A percentile compares a stretch with the other conserved stretches of the same genome.
Evolutionary conservation across 2,797 vertebrate genomes (phyloP).

Genomic region (Helostoma temminkii): DNA sequence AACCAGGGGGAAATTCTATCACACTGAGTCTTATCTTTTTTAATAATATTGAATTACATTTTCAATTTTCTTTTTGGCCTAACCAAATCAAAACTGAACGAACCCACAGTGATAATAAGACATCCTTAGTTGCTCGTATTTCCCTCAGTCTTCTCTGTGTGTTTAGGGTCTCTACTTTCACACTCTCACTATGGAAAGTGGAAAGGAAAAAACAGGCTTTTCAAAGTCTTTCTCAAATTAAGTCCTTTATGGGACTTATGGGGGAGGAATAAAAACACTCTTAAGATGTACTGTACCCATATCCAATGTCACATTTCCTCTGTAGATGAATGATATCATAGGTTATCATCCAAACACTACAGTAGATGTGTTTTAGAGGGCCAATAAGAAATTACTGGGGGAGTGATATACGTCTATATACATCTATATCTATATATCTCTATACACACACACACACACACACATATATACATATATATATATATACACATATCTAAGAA

Average conservation of each 20-base stretch:
- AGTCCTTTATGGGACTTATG: constrained; percentile 14
- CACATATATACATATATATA: no score
- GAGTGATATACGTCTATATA: constrained; percentile 7
- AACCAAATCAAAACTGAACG: constrained; percentile 19
- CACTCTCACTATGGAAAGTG: constrained; percentile 29
- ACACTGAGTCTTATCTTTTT: constrained; percentile 1
- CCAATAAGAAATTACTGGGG: constrained; percentile 16
- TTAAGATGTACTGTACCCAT: neutral
- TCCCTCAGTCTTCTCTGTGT: constrained; percentile 11
- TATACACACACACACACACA: no score
- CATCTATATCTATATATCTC: no score
- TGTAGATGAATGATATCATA: constrained; percentile 54
- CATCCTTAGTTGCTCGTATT: neutral
- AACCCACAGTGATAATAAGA: neutral
- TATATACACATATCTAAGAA: no score
- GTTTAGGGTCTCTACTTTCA: constrained; percentile 46
- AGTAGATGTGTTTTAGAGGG: constrained; percentile 19
- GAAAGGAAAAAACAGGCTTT: constrained; percentile 1
- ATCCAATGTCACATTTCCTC: constrained; percentile 35
- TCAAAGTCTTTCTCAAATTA: neutral
- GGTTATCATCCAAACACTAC: constrained; percentile 48
- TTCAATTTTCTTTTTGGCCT: constrained; percentile 27
- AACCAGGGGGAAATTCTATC: neutral
- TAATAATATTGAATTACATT: constrained; percentile 22
- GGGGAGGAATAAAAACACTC: constrained; percentile 1